These are phyloP conservation scores for Champsocephalus esox DNA, from an alignment of 2,797 vertebrate species.

Conservation along the genomic window DNA sequence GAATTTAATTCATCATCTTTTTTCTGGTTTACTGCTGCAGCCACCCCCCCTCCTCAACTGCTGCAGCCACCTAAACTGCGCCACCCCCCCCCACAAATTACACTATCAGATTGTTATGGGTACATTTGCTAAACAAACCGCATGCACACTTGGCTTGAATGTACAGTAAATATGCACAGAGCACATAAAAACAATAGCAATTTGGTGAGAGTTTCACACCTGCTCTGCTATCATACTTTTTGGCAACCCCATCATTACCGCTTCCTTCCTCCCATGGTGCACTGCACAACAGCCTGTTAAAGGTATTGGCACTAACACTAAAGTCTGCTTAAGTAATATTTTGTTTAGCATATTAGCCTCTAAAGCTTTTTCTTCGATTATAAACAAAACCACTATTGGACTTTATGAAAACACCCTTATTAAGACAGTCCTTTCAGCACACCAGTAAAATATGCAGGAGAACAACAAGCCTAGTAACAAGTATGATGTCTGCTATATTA, in stretches of 20 bases:
- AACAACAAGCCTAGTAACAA: background rate
- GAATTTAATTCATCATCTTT: background rate
- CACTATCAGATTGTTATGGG: background rate
- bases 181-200: slow-evolving; percentile 5
- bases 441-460: background rate
- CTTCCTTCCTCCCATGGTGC: slow-evolving; percentile 67
- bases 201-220: slow-evolving; percentile 43
- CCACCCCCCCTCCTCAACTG: background rate
- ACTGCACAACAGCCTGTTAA: slow-evolving; percentile 12
- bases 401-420: background rate
- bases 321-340: slow-evolving; percentile 4
- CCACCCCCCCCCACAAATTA: background rate
- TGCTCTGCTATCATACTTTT: slow-evolving; percentile 22
- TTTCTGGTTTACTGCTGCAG: background rate
- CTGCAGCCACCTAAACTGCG: background rate
- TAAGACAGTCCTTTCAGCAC: background rate
- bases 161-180: background rate
- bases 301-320: background rate
- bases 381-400: background rate
- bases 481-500: background rate
- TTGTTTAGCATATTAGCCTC: background rate
- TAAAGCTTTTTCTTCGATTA: background rate
- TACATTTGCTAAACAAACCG: background rate
- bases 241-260: slow-evolving; percentile 31
- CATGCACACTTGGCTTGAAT: background rate